Evolutionary conservation across 1,140 invertebrate species (phyloP), one percentile per base, ranked within the genome.

Genomic region (Steinernema khuongi): DNA sequence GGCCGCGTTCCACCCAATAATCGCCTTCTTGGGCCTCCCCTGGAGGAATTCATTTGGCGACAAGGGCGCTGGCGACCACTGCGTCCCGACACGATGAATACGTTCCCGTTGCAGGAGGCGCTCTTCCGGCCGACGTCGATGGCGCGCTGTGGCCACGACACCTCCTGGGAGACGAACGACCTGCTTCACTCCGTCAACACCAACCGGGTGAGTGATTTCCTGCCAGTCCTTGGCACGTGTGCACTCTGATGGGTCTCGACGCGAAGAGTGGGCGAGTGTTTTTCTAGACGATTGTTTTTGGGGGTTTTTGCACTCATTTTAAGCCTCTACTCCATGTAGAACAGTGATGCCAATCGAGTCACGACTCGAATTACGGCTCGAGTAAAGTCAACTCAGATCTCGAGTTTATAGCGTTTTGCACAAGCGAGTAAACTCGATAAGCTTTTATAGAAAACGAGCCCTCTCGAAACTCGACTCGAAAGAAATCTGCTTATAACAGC

Each of bases 111-210:
- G 73, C 66, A 80, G 78, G 79, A 80, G 74, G 79, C 78, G 18
- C 60, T 80, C 1, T 80, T 81, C 66, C 68, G 70, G 31, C 22
- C 79, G 28, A 44, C 30, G 30, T 78, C 66, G 30, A 68, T 69
- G 29, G 19, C 71, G 60, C 31, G 76, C 19, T 67, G 60, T 18
- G 76, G 71, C 19, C 44, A 77, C 29, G 79, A 75, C 67, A 36
- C 72, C n/a, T 71, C 77, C 17, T 81, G 79, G 74, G 79, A 80
- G 71, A 71, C 79, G 14, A 80, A 78, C 32, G 79, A 81, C 28
- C 30, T 80, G 1, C 68, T 80, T 11, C 33, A 77, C 67, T 78
- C 68, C 26, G 76, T 79, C 76, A 31, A 30, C 28, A 72, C 19
- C 11, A 72, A 66, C 4, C 44, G 26, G 50, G 67, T 71, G 30